phyloP scores from a whole-genome alignment of 1,140 invertebrate genomes.

The Bombus pyrosoma region DNA sequence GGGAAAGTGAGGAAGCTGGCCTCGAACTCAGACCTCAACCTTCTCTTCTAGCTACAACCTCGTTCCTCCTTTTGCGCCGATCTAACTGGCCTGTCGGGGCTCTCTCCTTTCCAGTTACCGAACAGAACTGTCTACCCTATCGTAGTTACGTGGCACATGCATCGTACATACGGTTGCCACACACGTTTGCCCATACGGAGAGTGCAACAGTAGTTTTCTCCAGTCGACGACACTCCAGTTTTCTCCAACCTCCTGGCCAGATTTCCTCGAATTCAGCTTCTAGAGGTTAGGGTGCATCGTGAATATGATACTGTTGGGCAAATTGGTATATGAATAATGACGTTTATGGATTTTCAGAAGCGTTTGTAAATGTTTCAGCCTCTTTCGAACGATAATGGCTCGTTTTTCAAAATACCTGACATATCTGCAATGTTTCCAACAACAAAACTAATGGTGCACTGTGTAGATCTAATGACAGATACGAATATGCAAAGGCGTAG shows the following conservation, averaged over 20 bases:
- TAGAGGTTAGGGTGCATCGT: too few relatives aligned
- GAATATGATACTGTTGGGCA: neutral
- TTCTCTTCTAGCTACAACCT: slow-evolving; percentile 61
- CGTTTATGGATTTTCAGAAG: too few relatives aligned
- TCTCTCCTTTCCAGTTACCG: slow-evolving; percentile 43
- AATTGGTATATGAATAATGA: too few relatives aligned
- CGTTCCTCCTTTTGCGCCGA: slow-evolving; percentile 51
- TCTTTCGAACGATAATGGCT: too few relatives aligned
- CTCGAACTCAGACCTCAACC: slow-evolving; percentile 77
- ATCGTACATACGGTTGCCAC: neutral
- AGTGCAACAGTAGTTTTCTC: neutral
- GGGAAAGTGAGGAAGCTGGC: slow-evolving; percentile 74
- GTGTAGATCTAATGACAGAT: too few relatives aligned
- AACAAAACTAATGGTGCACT: too few relatives aligned
- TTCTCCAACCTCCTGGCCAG: neutral
- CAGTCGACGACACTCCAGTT: neutral
- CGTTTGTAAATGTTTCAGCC: too few relatives aligned
- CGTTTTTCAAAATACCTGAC: too few relatives aligned
- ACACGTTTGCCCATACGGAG: neutral
- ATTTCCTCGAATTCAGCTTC: neutral
- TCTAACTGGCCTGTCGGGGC: slow-evolving; percentile 28
- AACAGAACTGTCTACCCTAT: slow-evolving; percentile 34
- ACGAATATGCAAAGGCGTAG: too few relatives aligned
- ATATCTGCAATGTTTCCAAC: too few relatives aligned
- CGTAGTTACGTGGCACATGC: slow-evolving; percentile 19